A percentile compares a stretch with the other conserved stretches of the same genome.
phyloP scores from a whole-genome alignment of 2,113 vertebrate species.

The Orthonyx spaldingii region DNA sequence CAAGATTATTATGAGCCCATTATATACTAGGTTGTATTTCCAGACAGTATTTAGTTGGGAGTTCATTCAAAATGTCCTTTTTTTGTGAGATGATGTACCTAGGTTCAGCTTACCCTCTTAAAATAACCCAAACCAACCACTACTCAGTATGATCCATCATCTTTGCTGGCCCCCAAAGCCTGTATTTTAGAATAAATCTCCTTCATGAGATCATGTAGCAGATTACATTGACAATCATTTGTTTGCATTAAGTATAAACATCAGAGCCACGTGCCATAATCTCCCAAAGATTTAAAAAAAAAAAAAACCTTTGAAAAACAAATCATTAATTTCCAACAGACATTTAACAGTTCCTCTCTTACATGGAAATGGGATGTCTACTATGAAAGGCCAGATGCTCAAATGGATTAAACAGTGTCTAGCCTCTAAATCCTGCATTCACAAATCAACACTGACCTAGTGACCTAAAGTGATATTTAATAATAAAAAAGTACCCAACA shows the following conservation, averaged over 20 bases:
- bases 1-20: neutral
- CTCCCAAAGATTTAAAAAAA: neutral
- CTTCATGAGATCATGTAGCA: neutral
- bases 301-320: neutral
- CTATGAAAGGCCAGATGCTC: constrained; percentile 31
- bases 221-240: constrained; percentile 2
- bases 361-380: neutral
- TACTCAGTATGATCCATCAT: neutral
- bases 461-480: constrained; percentile 29
- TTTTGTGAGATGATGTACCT: neutral
- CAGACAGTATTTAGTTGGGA: neutral
- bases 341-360: neutral
- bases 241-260: constrained; percentile 3
- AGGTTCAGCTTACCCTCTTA: neutral
- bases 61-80: neutral
- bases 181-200: neutral
- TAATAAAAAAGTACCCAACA: neutral
- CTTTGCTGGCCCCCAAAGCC: neutral
- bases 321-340: neutral
- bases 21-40: neutral
- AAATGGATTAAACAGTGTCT: constrained; percentile 41
- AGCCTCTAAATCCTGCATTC: constrained; percentile 25
- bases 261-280: neutral
- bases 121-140: neutral
- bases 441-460: constrained; percentile 39